These are phyloP conservation scores for Conger conger DNA, from an alignment of 2,113 vertebrate genomes.

Conservation along the genomic window DNA sequence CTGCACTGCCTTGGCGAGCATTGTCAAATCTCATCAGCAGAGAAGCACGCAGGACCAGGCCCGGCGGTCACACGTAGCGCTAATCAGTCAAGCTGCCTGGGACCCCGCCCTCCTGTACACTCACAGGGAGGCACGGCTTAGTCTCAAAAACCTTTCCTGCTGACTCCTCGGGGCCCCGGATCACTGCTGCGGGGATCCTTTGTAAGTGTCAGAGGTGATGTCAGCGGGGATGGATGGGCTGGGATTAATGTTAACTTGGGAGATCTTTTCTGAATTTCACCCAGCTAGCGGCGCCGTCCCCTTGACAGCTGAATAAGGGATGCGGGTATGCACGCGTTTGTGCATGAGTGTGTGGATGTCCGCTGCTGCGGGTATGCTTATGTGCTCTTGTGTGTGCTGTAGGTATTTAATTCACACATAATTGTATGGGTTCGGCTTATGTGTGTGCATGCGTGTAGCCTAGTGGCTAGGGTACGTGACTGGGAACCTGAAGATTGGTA, in stretches of 20 bases:
- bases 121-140: conserved; percentile 60
- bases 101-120: conserved; percentile 49
- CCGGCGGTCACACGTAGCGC: conserved; percentile 49
- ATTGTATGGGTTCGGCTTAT: neutral
- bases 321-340: conserved; percentile 22
- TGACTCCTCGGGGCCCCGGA: conserved; percentile 58
- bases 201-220: conserved; percentile 63
- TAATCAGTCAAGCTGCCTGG: conserved; percentile 56
- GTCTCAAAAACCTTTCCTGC: conserved; percentile 52
- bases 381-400: neutral
- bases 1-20: neutral
- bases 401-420: too few species aligned
- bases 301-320: conserved; percentile 37
- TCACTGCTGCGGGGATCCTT: conserved; percentile 57
- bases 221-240: conserved; percentile 51
- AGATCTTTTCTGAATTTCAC: conserved; percentile 61
- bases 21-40: conserved; percentile 17
- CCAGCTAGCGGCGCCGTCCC: conserved; percentile 55
- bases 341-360: conserved; percentile 13
- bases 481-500: too few species aligned
- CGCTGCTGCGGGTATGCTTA: neutral
- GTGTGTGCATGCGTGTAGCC: neutral
- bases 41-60: neutral
- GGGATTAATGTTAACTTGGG: conserved; percentile 57
- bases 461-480: too few species aligned